Percentiles rank a stretch among this genome's conserved stretches.
phyloP scores from a whole-genome alignment of 2,113 vertebrate genomes.

The Morone saxatilis region DNA sequence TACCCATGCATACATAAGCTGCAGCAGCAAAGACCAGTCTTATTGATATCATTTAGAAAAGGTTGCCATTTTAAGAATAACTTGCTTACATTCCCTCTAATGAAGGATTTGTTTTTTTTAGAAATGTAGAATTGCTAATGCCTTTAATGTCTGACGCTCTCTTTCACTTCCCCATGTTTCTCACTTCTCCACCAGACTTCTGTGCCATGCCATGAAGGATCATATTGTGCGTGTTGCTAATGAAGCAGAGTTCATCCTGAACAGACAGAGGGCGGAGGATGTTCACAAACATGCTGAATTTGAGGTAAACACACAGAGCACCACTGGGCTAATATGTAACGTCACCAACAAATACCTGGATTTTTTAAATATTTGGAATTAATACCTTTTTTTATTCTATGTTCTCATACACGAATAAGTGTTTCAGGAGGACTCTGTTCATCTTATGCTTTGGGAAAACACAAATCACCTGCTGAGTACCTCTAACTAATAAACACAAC shows the following conservation, averaged over 20 bases:
- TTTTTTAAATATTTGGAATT: no score
- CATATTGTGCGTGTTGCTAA: conserved; percentile 99
- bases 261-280: conserved; percentile 97
- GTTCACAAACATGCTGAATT: conserved; percentile 99
- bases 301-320: conserved; percentile 85
- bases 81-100: not conserved
- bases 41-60: not conserved
- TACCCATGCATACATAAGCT: not conserved
- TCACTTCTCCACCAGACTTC: conserved; percentile 82
- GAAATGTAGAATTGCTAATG: not conserved
- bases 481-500: no score
- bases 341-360: no score
- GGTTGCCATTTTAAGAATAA: not conserved
- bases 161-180: not conserved
- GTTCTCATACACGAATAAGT: no score
- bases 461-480: no score
- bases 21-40: not conserved
- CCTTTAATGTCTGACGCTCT: not conserved
- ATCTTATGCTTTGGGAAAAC: no score
- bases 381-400: no score
- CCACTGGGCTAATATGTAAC: not conserved
- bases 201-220: conserved; percentile 99
- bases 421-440: no score
- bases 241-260: conserved; percentile 98
- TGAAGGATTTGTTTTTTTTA: not conserved